Conservation (phyloP, 2,797 vertebrate species). For the Hippopotamyrus pictus region DNA sequence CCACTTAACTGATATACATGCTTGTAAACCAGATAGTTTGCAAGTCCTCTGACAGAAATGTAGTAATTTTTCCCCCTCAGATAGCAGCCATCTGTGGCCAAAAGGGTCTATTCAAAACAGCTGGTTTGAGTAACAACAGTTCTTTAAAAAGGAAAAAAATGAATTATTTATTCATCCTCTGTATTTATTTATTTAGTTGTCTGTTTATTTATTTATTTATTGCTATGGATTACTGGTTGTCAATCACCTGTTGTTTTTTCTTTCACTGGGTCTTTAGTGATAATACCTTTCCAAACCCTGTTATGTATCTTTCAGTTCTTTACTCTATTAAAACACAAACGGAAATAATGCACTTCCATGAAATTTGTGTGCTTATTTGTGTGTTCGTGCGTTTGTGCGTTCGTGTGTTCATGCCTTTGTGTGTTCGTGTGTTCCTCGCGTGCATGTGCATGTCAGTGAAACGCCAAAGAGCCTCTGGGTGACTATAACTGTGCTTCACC, state of each 20-base stretch:
- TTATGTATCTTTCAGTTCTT: slow-evolving; percentile 1
- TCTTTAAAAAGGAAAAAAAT: slow-evolving; percentile 5
- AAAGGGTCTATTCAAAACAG: neutral
- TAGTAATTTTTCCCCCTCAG: neutral
- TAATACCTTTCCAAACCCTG: slow-evolving; percentile 3
- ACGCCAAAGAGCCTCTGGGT: neutral
- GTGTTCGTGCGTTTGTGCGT: neutral
- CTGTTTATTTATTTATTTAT: slow-evolving; percentile 14
- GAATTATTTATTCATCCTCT: slow-evolving; percentile 13
- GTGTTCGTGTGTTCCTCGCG: slow-evolving; percentile 6
- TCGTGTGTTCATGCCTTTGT: neutral
- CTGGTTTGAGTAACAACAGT: neutral
- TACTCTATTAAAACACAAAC: slow-evolving; percentile 7
- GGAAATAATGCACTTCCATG: neutral
- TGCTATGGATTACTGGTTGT: slow-evolving; percentile 10
- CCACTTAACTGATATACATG: neutral
- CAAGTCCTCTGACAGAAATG: neutral
- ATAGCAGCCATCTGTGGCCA: neutral
- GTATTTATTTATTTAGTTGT: slow-evolving; percentile 20
- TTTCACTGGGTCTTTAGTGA: neutral
- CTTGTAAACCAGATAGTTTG: neutral
- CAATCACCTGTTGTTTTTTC: slow-evolving; percentile 1
- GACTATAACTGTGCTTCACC: neutral
- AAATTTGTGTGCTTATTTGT: neutral
- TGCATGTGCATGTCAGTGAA: neutral